Percentiles rank a stretch among this genome's conserved stretches.
Conservation (phyloP, 2,113 vertebrate genomes). For the Microcebus griseorufus region DNA sequence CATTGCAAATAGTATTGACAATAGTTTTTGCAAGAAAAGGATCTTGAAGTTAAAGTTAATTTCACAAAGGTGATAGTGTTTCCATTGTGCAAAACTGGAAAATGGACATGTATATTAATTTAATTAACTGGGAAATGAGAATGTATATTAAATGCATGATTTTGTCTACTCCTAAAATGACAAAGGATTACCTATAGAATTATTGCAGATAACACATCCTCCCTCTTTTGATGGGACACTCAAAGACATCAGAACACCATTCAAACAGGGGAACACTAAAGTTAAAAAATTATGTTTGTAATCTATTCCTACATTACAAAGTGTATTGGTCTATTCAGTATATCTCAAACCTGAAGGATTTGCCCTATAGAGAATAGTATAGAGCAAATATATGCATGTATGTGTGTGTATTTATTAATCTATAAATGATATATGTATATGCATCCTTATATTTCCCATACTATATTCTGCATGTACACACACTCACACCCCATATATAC, state of each 20-base stretch:
- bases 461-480: not conserved
- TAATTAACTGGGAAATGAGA: constrained; percentile 39
- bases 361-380: constrained; percentile 37
- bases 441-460: not conserved
- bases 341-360: constrained; percentile 46
- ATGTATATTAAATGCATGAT: constrained; percentile 50
- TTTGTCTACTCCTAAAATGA: constrained; percentile 54
- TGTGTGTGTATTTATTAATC: not conserved
- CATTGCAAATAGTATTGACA: not conserved
- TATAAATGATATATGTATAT: not conserved
- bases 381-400: not conserved
- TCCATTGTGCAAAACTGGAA: constrained; percentile 25
- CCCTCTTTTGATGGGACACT: not conserved
- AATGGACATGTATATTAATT: constrained; percentile 53
- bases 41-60: constrained; percentile 4
- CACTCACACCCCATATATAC: not conserved
- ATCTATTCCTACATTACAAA: not conserved
- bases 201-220: constrained; percentile 1
- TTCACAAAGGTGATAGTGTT: constrained; percentile 34
- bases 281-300: constrained; percentile 59
- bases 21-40: constrained; percentile 41
- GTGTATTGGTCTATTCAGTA: constrained; percentile 16
- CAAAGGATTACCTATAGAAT: constrained; percentile 38
- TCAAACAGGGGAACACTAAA: constrained; percentile 9
- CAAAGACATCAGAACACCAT: constrained; percentile 12